phyloP scores from a whole-genome alignment of 2,888 invertebrate species.

The Drosophila niveifrons region DNA sequence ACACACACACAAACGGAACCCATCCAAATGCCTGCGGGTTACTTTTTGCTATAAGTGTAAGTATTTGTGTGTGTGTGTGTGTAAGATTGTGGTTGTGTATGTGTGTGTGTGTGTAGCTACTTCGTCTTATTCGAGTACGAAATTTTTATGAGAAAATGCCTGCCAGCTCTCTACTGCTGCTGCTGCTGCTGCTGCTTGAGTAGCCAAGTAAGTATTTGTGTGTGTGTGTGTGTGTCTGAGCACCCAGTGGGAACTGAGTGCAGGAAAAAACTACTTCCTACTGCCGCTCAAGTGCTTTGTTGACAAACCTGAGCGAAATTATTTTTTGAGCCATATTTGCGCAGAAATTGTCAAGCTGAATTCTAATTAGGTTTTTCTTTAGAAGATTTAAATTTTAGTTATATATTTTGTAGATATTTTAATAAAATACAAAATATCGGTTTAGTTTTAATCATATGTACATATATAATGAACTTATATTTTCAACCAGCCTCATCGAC shows the following conservation, averaged over 20 bases:
- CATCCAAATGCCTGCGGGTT: conserved; percentile 75
- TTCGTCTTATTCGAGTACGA: conserved; percentile 79
- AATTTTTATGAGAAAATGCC: conserved; percentile 82
- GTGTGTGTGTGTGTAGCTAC: conserved; percentile 68
- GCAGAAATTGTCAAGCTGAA: neutral
- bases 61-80: conserved; percentile 19
- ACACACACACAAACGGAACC: conserved; percentile 15
- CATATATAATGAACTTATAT: no score
- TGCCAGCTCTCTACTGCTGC: conserved; percentile 45
- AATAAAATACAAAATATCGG: no score
- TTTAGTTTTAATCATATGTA: no score
- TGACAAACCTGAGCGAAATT: neutral
- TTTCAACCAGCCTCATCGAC: no score
- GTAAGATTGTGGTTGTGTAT: conserved; percentile 39
- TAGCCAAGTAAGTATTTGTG: conserved; percentile 24
- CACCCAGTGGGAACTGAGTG: conserved; percentile 45
- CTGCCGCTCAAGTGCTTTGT: no score
- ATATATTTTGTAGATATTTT: neutral
- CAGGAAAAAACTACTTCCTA: conserved; percentile 28
- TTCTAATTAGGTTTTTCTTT: neutral
- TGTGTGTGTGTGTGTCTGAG: conserved; percentile 18
- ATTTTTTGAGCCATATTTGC: neutral
- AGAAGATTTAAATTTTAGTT: no score
- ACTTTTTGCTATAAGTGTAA: conserved; percentile 59
- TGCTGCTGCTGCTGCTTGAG: conserved; percentile 43